A percentile compares a stretch with the other conserved stretches of the same genome.
Conservation (phyloP, 1,140 invertebrate species). For the Scaptomyza pallida region DNA sequence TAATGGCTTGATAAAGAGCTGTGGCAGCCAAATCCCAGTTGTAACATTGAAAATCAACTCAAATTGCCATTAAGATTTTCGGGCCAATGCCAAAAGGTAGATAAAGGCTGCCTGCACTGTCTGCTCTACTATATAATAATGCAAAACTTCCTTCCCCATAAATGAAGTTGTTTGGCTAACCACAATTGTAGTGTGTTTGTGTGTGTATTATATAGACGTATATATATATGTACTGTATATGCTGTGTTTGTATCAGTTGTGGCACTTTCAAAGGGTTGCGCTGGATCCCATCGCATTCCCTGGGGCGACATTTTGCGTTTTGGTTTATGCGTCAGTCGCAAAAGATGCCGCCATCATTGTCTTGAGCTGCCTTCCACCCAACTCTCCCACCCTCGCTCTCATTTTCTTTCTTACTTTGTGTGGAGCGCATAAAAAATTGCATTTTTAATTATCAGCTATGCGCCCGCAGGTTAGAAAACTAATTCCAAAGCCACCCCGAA, state of each 20-base stretch:
- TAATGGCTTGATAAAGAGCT: slow-evolving; percentile 81
- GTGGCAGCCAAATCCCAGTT: slow-evolving; percentile 73
- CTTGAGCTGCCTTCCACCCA: slow-evolving; percentile 46
- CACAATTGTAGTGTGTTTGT: slow-evolving; percentile 38
- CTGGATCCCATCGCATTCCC: slow-evolving; percentile 49
- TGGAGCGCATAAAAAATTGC: slow-evolving; percentile 70
- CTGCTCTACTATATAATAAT: slow-evolving; percentile 47
- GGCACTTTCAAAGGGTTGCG: slow-evolving; percentile 64
- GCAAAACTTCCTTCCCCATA: slow-evolving; percentile 37
- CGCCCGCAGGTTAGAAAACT: slow-evolving; percentile 77
- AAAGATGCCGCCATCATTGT: slow-evolving; percentile 72
- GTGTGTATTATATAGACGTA: neutral
- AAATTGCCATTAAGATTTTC: slow-evolving; percentile 78
- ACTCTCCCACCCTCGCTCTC: neutral
- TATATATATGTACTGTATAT: neutral
- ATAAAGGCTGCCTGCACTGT: slow-evolving; percentile 46
- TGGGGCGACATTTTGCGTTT: slow-evolving; percentile 80
- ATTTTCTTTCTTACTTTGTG: neutral
- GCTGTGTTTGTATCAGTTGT: neutral
- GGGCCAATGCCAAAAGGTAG: slow-evolving; percentile 51
- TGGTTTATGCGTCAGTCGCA: slow-evolving; percentile 78
- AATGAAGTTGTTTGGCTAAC: slow-evolving; percentile 69
- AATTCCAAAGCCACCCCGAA: slow-evolving; percentile 73
- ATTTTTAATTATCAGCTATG: slow-evolving; percentile 79
- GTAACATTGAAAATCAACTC: slow-evolving; percentile 83